Conservation (phyloP, 2,888 invertebrate species). For the Myopa tessellatipennis region DNA sequence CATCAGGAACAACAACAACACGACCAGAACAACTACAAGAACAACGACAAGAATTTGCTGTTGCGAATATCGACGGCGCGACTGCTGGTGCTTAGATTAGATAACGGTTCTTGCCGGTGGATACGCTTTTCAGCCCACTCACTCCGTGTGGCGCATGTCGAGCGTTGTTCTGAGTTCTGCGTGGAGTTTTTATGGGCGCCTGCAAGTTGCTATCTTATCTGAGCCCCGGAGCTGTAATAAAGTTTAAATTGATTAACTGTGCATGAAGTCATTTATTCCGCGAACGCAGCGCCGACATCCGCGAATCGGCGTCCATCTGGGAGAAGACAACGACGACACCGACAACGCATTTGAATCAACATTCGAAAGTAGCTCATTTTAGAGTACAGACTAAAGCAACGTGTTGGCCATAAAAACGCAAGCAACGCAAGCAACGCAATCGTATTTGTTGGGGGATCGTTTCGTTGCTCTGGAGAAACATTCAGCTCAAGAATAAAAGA, state of each 20-base stretch:
- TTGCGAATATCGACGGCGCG: slow-evolving; percentile 8
- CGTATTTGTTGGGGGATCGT: too few relatives aligned
- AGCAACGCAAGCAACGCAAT: too few relatives aligned
- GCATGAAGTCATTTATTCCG: background rate
- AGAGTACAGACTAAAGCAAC: too few relatives aligned
- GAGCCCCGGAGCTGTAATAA: background rate
- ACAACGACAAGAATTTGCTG: background rate
- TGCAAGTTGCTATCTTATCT: background rate
- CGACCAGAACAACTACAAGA: background rate
- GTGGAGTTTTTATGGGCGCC: background rate
- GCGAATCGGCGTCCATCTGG: slow-evolving; percentile 18
- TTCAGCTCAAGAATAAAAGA: too few relatives aligned
- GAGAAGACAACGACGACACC: background rate
- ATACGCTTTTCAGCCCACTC: slow-evolving; percentile 1
- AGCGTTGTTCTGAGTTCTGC: background rate
- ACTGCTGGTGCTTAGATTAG: slow-evolving; percentile 6
- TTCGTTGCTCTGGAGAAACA: too few relatives aligned
- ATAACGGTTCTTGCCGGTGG: background rate
- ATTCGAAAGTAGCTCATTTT: too few relatives aligned
- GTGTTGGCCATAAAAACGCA: too few relatives aligned
- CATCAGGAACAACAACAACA: background rate
- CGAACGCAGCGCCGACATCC: slow-evolving; percentile 23
- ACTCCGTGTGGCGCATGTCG: background rate
- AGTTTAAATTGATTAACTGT: slow-evolving; percentile 6
- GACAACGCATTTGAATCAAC: background rate